Evolutionary conservation across 2,888 invertebrate species (phyloP).

Genomic region (Protonemura montana): DNA sequence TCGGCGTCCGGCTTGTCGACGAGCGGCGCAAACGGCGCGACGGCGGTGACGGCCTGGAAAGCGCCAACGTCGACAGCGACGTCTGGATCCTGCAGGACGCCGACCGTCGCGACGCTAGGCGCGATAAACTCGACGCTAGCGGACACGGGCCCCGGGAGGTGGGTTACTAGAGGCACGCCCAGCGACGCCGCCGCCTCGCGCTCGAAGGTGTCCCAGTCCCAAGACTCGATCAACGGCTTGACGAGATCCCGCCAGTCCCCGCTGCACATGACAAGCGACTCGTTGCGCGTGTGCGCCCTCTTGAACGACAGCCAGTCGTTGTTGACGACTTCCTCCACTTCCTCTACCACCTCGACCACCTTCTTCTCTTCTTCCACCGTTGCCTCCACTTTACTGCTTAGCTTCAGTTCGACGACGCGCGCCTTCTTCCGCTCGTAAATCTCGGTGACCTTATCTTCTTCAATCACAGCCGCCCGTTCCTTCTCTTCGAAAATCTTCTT

Average conservation of each 20-base stretch:
- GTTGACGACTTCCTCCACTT: constrained; percentile 54
- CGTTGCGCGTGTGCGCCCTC: constrained; percentile 62
- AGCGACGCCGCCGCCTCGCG: constrained; percentile 64
- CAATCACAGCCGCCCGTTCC: constrained; percentile 71
- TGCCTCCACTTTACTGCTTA: constrained; percentile 34
- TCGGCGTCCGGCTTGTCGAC: constrained; percentile 62
- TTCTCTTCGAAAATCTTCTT: constrained; percentile 81
- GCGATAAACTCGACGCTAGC: constrained; percentile 63
- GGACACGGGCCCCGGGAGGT: constrained; percentile 63
- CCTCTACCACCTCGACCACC: constrained; percentile 56
- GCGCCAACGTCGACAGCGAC: constrained; percentile 64
- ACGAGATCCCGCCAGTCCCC: constrained; percentile 70
- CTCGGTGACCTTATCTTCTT: constrained; percentile 62
- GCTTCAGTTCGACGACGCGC: constrained; percentile 47
- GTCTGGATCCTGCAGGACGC: constrained; percentile 55
- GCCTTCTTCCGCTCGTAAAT: constrained; percentile 58
- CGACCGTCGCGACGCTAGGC: constrained; percentile 58
- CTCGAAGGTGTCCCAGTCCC: constrained; percentile 72
- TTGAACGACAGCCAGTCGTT: constrained; percentile 55
- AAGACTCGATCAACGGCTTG: constrained; percentile 69
- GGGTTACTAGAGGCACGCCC: constrained; percentile 57
- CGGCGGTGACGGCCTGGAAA: constrained; percentile 64
- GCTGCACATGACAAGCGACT: constrained; percentile 63
- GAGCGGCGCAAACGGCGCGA: constrained; percentile 68
- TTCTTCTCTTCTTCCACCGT: constrained; percentile 53